A percentile compares a stretch with the other conserved stretches of the same genome.
Evolutionary conservation across 2,888 invertebrate species (phyloP).

Genomic region (Acleris holmiana): DNA sequence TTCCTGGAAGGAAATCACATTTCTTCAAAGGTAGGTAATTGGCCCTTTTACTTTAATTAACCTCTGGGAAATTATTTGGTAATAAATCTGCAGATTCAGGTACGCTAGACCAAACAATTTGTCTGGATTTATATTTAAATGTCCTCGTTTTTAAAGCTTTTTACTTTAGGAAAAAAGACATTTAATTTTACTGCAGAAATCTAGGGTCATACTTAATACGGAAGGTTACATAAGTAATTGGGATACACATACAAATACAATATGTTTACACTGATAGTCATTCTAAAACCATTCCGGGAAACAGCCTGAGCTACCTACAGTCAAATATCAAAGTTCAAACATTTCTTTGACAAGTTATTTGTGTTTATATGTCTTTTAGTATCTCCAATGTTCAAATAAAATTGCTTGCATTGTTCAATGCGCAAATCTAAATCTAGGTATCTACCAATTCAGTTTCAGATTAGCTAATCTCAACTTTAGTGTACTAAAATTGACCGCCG

Average conservation of each 20-base stretch:
- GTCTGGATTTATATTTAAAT: slow-evolving; percentile 6
- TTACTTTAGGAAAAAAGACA: background rate
- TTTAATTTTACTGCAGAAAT: background rate
- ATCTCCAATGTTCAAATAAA: too few species aligned
- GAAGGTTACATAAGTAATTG: too few species aligned
- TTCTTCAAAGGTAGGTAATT: slow-evolving; percentile 14
- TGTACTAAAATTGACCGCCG: slow-evolving; percentile 30
- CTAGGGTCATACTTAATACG: too few species aligned
- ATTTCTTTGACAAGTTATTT: too few species aligned
- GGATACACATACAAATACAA: too few species aligned
- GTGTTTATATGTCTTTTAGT: too few species aligned
- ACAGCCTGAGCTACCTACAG: too few species aligned
- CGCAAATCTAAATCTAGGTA: background rate
- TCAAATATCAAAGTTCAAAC: too few species aligned
- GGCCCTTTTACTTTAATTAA: slow-evolving; percentile 25
- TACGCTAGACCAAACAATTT: slow-evolving; percentile 6
- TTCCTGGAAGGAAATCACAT: slow-evolving; percentile 28
- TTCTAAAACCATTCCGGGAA: too few species aligned
- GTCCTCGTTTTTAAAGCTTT: slow-evolving; percentile 16
- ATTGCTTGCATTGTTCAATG: too few species aligned
- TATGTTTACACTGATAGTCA: too few species aligned
- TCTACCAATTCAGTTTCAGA: background rate
- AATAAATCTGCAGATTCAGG: slow-evolving; percentile 6
- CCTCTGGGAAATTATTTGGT: slow-evolving; percentile 9
- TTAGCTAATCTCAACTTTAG: slow-evolving; percentile 8